Conservation (phyloP, 2,797 vertebrate species). For the Cottoperca gobio region DNA sequence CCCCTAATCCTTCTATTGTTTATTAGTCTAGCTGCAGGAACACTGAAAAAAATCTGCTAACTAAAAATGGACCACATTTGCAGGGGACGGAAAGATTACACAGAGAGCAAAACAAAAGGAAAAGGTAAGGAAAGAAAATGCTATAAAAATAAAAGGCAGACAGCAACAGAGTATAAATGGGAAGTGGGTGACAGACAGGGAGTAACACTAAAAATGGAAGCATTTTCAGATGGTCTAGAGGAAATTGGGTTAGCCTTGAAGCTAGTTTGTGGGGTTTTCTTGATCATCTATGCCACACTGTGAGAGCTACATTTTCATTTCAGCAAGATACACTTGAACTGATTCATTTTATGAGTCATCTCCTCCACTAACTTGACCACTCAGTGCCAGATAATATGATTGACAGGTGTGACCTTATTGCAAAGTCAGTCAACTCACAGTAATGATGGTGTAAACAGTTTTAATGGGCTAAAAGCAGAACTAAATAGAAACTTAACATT, state of each 20-base stretch:
- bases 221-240: slow-evolving; percentile 12
- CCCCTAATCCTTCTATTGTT: slow-evolving; percentile 49
- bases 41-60: slow-evolving; percentile 17
- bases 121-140: slow-evolving; percentile 14
- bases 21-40: slow-evolving; percentile 19
- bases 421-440: slow-evolving; percentile 15
- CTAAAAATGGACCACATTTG: slow-evolving; percentile 21
- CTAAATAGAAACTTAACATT: neutral
- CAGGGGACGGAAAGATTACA: neutral
- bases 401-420: slow-evolving; percentile 18
- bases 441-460: neutral
- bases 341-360: slow-evolving; percentile 17
- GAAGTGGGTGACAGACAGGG: slow-evolving; percentile 20
- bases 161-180: slow-evolving; percentile 18
- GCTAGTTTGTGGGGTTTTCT: slow-evolving; percentile 16
- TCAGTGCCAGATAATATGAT: slow-evolving; percentile 23
- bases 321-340: slow-evolving; percentile 9
- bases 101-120: slow-evolving; percentile 5
- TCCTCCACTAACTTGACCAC: slow-evolving; percentile 11
- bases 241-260: slow-evolving; percentile 39
- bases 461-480: slow-evolving; percentile 5
- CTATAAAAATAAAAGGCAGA: slow-evolving; percentile 27
- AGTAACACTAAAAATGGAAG: slow-evolving; percentile 28
- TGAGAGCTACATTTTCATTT: slow-evolving; percentile 12
- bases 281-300: slow-evolving; percentile 2